Evolutionary conservation across 2,113 vertebrate species (phyloP).

Genomic region (Pachyramphus minor): DNA sequence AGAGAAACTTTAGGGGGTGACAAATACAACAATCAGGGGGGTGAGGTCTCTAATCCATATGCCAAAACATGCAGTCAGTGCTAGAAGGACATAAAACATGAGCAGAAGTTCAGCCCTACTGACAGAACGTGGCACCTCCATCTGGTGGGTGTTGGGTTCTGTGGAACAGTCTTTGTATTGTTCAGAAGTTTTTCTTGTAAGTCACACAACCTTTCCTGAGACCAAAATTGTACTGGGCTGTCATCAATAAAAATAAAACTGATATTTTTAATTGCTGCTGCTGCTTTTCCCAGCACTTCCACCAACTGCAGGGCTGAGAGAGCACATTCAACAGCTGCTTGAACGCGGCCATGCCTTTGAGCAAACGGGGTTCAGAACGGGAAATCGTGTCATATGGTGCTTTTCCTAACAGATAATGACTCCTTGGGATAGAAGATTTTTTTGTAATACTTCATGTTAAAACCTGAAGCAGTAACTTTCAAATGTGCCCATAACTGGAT

Average conservation of each 20-base stretch:
- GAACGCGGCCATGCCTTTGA: not conserved
- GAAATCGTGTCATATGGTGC: not conserved
- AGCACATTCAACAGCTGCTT: not conserved
- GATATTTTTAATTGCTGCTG: conserved; percentile 12
- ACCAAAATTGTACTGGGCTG: not conserved
- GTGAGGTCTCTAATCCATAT: not conserved
- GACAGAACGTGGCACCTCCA: not conserved
- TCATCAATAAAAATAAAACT: not conserved
- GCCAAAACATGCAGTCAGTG: not conserved
- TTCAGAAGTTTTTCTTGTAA: not conserved
- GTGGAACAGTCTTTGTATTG: not conserved
- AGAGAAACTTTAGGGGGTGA: not conserved
- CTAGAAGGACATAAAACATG: not conserved
- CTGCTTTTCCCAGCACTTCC: not conserved
- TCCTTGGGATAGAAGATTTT: not conserved
- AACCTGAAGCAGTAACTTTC: not conserved
- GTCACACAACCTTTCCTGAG: not conserved
- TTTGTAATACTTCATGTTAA: not conserved
- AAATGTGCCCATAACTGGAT: not conserved
- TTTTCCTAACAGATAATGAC: not conserved
- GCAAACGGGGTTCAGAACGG: not conserved
- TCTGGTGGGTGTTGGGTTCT: not conserved
- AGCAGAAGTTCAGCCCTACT: not conserved
- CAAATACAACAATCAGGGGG: not conserved
- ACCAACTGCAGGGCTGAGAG: not conserved